Evolutionary conservation across 2,113 vertebrate species (phyloP).

Genomic region (Donacobius atricapilla): DNA sequence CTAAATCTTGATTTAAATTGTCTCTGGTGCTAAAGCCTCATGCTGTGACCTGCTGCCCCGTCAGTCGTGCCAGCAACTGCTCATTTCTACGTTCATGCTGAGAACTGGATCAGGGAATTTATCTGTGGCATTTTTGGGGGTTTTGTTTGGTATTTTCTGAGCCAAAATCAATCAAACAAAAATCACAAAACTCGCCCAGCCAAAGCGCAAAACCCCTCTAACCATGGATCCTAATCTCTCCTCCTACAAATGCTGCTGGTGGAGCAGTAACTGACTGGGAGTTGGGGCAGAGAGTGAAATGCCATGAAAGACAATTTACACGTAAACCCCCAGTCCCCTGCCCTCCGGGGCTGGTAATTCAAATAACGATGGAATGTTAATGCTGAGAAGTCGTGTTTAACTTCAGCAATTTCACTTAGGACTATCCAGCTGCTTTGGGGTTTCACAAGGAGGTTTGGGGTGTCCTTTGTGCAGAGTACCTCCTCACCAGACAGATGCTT

Average conservation of each 20-base stretch:
- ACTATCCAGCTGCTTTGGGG: not conserved
- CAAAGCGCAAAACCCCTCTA: not conserved
- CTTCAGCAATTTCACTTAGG: not conserved
- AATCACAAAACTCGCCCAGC: not conserved
- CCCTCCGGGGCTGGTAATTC: not conserved
- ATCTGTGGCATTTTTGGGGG: not conserved
- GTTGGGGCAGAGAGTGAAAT: not conserved
- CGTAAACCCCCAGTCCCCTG: not conserved
- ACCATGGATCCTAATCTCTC: not conserved
- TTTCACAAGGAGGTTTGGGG: not conserved
- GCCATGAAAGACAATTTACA: not conserved
- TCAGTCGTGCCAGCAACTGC: constrained; percentile 28
- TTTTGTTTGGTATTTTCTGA: not conserved
- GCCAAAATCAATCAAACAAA: not conserved
- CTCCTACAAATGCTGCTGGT: not conserved
- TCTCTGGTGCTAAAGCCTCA: constrained; percentile 2
- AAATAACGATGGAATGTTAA: not conserved
- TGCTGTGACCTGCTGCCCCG: constrained; percentile 25
- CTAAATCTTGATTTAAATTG: constrained; percentile 19
- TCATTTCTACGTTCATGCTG: not conserved
- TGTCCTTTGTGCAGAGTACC: not conserved
- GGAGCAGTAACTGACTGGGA: not conserved
- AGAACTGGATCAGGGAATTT: constrained; percentile 3
- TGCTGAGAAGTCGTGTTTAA: not conserved
- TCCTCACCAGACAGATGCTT: not conserved